A percentile compares a stretch with the other conserved stretches of the same genome.
These are phyloP conservation scores for Athalia circularis DNA, from an alignment of 2,888 invertebrate species.

Conservation along the genomic window DNA sequence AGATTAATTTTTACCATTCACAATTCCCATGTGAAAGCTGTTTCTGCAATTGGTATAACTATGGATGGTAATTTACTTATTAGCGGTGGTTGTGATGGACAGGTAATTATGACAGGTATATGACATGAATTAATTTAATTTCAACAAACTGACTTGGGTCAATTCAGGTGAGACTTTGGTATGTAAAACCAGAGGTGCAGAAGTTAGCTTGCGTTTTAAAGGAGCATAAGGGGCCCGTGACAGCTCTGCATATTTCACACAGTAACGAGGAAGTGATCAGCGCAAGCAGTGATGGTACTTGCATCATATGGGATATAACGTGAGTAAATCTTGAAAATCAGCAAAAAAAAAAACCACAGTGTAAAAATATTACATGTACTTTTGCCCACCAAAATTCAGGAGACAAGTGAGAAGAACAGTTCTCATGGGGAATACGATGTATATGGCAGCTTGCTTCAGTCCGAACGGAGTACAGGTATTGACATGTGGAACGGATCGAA, in stretches of 20 bases:
- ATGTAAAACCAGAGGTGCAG: conserved; percentile 81
- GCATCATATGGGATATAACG: conserved; percentile 94
- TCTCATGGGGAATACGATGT: conserved; percentile 90
- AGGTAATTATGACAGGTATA: conserved; percentile 75
- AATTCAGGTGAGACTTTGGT: conserved; percentile 84
- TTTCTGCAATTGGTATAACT: conserved; percentile 88
- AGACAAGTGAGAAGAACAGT: conserved; percentile 83
- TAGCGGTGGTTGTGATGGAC: conserved; percentile 95
- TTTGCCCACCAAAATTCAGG: conserved; percentile 72
- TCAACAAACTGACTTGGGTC: not conserved
- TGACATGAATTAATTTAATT: conserved; percentile 30
- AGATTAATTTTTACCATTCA: conserved; percentile 87
- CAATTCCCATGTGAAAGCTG: conserved; percentile 93
- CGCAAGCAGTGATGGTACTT: conserved; percentile 93
- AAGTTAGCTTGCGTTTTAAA: conserved; percentile 85
- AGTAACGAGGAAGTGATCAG: conserved; percentile 90
- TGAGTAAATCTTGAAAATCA: conserved; percentile 69
- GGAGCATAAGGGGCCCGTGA: conserved; percentile 93
- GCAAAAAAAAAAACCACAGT: not conserved
- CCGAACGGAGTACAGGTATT: conserved; percentile 86
- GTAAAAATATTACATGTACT: not conserved
- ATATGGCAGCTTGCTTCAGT: conserved; percentile 85
- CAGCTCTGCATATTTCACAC: conserved; percentile 86
- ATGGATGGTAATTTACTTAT: conserved; percentile 83
- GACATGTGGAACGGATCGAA: conserved; percentile 90